These are phyloP conservation scores for Oreocharis arfaki DNA, from an alignment of 2,113 vertebrate species.

Conservation along the genomic window DNA sequence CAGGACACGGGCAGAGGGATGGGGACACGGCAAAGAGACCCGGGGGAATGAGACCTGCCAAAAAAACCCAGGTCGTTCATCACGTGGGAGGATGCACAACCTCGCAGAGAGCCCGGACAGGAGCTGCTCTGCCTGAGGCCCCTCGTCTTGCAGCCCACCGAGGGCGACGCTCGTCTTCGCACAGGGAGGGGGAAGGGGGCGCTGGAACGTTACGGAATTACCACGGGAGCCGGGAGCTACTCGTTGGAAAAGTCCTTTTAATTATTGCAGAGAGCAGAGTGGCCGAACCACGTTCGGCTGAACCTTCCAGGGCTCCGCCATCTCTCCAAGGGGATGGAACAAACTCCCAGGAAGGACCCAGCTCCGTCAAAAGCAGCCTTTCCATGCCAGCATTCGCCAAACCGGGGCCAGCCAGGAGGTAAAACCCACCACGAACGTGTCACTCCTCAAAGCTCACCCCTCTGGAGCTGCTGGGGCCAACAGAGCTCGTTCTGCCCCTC, in stretches of 20 bases:
- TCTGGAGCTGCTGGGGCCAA: neutral
- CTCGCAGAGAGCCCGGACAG: neutral
- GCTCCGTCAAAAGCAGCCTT: neutral
- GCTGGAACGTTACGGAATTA: neutral
- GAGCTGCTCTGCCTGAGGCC: neutral
- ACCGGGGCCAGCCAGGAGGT: neutral
- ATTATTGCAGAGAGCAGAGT: conserved; percentile 17
- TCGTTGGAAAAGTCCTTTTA: neutral
- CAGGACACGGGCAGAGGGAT: neutral
- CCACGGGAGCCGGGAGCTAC: neutral
- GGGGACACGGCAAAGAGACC: neutral
- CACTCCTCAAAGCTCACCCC: neutral
- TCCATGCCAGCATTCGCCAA: neutral
- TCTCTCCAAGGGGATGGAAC: neutral
- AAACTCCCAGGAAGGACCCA: neutral
- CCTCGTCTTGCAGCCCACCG: neutral
- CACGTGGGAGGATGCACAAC: neutral
- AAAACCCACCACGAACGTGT: neutral
- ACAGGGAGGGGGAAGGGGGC: neutral
- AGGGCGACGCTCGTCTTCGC: neutral
- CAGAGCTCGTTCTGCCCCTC: neutral
- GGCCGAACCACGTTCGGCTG: neutral
- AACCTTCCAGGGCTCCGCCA: neutral
- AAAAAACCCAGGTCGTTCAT: neutral
- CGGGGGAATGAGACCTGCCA: neutral